Evolutionary conservation across 2,113 vertebrate species (phyloP), one percentile per base, ranked within the genome.

Genomic region (Pagrus major): DNA sequence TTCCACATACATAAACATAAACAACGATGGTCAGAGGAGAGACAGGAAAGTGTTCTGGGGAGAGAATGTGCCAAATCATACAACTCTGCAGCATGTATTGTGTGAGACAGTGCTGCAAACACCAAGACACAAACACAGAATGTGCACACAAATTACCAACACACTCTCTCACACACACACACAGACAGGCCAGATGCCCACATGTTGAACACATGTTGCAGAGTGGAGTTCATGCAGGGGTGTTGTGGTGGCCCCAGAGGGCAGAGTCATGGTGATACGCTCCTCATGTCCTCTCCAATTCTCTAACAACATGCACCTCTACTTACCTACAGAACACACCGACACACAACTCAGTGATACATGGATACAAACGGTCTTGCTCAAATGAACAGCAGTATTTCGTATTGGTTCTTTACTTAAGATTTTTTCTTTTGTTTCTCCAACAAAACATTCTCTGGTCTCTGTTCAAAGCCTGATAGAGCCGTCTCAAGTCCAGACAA

Each of bases 201-300:
- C 91, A 91, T 93, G 91, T 84, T 91, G 60, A 90, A 89, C 93
- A 93, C 84, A 91, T 94, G 93, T 92, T 85, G 73, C 74, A 69
- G 79, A 73, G 58, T 25, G 67, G 84, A 87, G 90, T 93, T 91
- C 86, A 93, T 64, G 80, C 83, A 85, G 76, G 81, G 85, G 86
- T 88, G 80, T 75, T 86, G n/a, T 88, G 80, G 65, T 86, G 84
- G 78, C 71, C 82, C 80, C 84, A 79, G 41, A 92, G 88, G 86
- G 84, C 81, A 83, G 65, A 72, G 76, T 70, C 44, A 76, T 20
- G 49, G 49, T 76, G 85, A 90, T 87, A 55, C 52, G 58, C 78
- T 69, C 46, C 67, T 76, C 63, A 76, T 74, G 80, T 75, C 76
- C 76, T 67, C 69, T 58, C 44, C 47, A 59, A 76, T 77, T 79